A percentile compares a stretch with the other conserved stretches of the same genome.
Conservation (phyloP, 2,113 vertebrate genomes). For the Festucalex cinctus region DNA sequence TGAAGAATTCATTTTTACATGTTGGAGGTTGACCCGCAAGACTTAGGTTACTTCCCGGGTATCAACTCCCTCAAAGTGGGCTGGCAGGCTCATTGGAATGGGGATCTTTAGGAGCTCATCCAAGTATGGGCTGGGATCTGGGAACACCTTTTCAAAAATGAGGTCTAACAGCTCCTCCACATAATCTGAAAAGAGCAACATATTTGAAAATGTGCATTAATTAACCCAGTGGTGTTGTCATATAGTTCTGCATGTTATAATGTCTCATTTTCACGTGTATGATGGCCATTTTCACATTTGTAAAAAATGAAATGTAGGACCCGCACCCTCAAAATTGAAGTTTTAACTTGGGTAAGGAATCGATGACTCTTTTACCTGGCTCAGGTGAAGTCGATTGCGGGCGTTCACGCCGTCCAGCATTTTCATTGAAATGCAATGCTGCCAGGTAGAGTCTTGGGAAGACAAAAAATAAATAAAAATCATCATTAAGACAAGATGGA, state of each 20-base stretch:
- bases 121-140: neutral
- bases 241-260: neutral
- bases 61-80: neutral
- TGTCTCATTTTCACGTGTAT: neutral
- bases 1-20: neutral
- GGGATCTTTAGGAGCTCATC: neutral
- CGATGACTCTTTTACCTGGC: neutral
- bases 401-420: neutral
- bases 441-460: neutral
- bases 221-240: neutral
- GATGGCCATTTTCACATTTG: neutral
- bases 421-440: neutral
- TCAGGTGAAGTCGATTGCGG: neutral
- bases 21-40: neutral
- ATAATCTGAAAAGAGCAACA: neutral
- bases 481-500: neutral
- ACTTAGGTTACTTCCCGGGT: neutral
- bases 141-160: neutral
- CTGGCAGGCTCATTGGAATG: neutral
- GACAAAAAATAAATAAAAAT: neutral
- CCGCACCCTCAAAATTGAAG: too few species aligned
- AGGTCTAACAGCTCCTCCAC: neutral
- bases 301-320: neutral
- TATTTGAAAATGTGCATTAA: neutral
- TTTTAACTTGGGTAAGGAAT: neutral